These are phyloP conservation scores for Pygocentrus nattereri DNA, from an alignment of 2,797 vertebrate species.

Conservation along the genomic window DNA sequence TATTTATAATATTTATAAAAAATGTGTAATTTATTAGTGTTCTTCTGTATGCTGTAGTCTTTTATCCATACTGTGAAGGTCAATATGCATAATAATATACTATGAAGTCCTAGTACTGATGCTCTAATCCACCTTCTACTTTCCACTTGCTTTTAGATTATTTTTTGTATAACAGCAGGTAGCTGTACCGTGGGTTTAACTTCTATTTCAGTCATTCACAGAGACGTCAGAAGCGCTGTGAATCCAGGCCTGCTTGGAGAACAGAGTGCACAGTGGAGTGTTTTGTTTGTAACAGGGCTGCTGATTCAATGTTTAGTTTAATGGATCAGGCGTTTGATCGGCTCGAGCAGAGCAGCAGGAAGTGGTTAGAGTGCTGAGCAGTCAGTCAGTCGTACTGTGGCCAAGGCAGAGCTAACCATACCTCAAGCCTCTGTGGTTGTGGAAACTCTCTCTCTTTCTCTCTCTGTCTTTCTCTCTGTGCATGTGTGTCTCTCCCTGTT, in stretches of 20 bases:
- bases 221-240: background rate
- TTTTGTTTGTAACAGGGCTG: constrained; percentile 21
- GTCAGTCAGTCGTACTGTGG: constrained; percentile 75
- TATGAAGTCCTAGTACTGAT: background rate
- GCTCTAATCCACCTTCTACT: background rate
- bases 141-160: background rate
- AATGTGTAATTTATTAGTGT: no score
- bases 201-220: background rate
- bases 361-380: constrained; percentile 76
- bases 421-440: constrained; percentile 68
- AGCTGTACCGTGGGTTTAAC: background rate
- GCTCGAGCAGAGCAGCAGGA: constrained; percentile 73
- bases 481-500: background rate
- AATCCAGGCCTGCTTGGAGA: background rate
- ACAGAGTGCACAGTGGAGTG: constrained; percentile 12
- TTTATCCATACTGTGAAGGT: background rate
- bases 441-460: constrained; percentile 57
- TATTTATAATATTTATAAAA: no score
- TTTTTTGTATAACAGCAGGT: background rate
- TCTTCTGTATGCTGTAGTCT: background rate
- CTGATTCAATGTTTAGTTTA: constrained; percentile 47
- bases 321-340: constrained; percentile 68
- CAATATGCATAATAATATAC: background rate
- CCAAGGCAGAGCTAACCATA: constrained; percentile 73
- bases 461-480: constrained; percentile 40